phyloP scores from a whole-genome alignment of 1,140 invertebrate genomes.

The Drosophila eugracilis region DNA sequence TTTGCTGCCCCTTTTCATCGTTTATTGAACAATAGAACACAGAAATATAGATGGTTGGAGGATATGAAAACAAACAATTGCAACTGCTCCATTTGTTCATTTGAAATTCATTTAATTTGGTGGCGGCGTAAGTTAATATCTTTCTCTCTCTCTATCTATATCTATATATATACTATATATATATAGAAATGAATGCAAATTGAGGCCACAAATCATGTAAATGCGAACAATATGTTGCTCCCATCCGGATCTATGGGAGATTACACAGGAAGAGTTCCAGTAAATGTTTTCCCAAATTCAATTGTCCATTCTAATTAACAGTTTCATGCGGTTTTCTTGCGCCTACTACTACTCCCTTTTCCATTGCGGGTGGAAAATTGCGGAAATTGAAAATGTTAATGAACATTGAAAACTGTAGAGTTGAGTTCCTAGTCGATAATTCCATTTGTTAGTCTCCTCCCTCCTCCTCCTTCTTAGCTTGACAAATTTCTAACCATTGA shows the following conservation, averaged over 20 bases:
- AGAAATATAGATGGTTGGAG: constrained; percentile 7
- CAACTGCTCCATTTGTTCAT: constrained; percentile 36
- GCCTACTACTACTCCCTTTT: constrained; percentile 11
- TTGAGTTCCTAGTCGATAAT: constrained; percentile 24
- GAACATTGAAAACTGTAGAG: constrained; percentile 54
- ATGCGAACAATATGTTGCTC: constrained; percentile 29
- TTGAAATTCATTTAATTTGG: constrained; percentile 65
- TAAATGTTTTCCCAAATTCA: constrained; percentile 34
- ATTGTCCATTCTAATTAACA: constrained; percentile 74
- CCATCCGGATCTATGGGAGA: constrained; percentile 1
- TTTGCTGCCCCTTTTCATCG: constrained; percentile 7
- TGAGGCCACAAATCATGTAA: constrained; percentile 34
- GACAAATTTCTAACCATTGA: constrained; percentile 13
- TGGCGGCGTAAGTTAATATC: constrained; percentile 39
- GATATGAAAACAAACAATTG: constrained; percentile 37
- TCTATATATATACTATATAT: constrained; percentile 21
- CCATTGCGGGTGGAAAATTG: background rate
- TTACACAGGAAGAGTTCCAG: background rate
- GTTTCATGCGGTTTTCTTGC: constrained; percentile 55
- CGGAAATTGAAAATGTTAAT: constrained; percentile 69
- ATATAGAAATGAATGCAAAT: constrained; percentile 11
- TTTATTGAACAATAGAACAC: constrained; percentile 35
- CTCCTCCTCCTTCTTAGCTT: too few relatives aligned
- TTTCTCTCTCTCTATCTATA: too few relatives aligned
- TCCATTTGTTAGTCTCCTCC: constrained; percentile 13